Conservation (phyloP, 2,888 invertebrate species). For the Lasioglossum figueresi region DNA sequence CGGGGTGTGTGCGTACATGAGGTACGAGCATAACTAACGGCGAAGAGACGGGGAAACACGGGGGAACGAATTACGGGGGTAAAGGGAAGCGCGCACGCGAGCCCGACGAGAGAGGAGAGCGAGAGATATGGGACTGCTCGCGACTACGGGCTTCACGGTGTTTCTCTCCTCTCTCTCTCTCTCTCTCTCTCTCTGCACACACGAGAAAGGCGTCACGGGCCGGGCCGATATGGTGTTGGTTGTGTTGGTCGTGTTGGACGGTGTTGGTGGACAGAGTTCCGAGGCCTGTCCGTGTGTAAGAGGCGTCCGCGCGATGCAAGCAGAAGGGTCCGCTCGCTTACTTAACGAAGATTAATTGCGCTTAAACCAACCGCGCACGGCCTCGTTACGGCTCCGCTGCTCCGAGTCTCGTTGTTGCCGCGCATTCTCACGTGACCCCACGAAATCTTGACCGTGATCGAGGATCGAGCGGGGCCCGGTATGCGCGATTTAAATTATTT, state of each 20-base stretch:
- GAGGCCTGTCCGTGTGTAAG: slow-evolving; percentile 5
- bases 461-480: slow-evolving; percentile 57
- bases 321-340: slow-evolving; percentile 76
- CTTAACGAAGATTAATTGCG: slow-evolving; percentile 83
- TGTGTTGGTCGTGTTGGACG: not conserved
- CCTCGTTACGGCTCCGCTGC: slow-evolving; percentile 60
- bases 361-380: slow-evolving; percentile 80
- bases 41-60: slow-evolving; percentile 35
- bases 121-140: slow-evolving; percentile 42
- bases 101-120: slow-evolving; percentile 30
- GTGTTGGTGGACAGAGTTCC: slow-evolving; percentile 9
- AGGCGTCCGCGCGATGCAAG: slow-evolving; percentile 62
- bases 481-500: slow-evolving; percentile 62
- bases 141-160: slow-evolving; percentile 38
- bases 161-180: not conserved
- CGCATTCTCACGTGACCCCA: slow-evolving; percentile 78
- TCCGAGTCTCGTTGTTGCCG: slow-evolving; percentile 63
- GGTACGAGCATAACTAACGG: slow-evolving; percentile 75
- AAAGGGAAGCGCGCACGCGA: slow-evolving; percentile 38
- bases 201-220: slow-evolving; percentile 9
- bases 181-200: not conserved
- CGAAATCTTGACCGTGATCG: slow-evolving; percentile 75
- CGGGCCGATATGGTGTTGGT: not conserved
- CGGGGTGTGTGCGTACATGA: slow-evolving; percentile 69
- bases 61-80: slow-evolving; percentile 45